Conservation (phyloP, 2,888 invertebrate genomes). For the Pecten maximus region DNA sequence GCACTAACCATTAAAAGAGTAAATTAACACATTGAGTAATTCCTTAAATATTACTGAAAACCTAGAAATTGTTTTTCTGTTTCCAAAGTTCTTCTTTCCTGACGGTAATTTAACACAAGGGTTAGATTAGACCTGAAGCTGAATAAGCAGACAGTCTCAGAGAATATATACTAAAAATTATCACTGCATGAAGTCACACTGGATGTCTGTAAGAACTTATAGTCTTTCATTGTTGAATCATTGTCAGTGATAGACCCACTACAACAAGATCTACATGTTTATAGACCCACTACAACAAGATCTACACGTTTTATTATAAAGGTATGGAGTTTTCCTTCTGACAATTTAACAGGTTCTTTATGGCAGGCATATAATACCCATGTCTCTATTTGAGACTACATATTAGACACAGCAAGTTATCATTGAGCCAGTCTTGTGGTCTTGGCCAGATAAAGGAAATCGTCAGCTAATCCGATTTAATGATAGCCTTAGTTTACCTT, state of each 20-base stretch:
- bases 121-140: background rate
- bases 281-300: too few relatives aligned
- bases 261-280: too few relatives aligned
- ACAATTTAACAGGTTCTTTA: background rate
- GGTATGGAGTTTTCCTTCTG: background rate
- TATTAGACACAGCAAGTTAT: background rate
- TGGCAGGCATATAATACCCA: background rate
- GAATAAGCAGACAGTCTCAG: too few relatives aligned
- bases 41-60: background rate
- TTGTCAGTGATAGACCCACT: background rate
- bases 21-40: too few relatives aligned
- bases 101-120: background rate
- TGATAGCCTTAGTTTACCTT: background rate
- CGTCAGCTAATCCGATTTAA: slow-evolving; percentile 18
- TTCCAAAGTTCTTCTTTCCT: background rate
- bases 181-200: too few relatives aligned
- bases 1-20: too few relatives aligned
- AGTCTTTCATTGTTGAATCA: background rate
- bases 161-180: too few relatives aligned
- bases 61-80: background rate
- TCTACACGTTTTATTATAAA: too few relatives aligned
- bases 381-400: background rate
- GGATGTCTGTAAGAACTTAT: background rate
- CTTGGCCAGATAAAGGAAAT: background rate
- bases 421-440: background rate